A percentile compares a stretch with the other conserved stretches of the same genome.
phyloP scores from a whole-genome alignment of 2,797 vertebrate genomes.

The Brachyalestes nurse region DNA sequence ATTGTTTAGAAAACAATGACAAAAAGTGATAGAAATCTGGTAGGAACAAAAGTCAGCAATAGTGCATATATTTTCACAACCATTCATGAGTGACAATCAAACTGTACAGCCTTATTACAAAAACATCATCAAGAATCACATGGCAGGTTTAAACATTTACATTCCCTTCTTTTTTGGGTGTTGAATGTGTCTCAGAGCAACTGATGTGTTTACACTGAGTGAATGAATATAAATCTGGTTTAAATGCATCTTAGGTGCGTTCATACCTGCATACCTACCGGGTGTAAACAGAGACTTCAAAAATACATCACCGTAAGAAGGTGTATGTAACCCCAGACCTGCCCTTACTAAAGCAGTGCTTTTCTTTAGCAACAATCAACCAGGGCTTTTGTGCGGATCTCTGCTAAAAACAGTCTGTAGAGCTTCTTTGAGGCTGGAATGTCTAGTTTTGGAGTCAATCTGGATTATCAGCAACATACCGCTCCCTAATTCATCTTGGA shows the following conservation, averaged over 20 bases:
- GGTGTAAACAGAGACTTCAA: no score
- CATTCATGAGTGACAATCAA: background rate
- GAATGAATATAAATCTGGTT: no score
- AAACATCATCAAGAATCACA: background rate
- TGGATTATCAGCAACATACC: no score
- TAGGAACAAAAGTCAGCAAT: background rate
- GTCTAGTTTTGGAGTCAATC: no score
- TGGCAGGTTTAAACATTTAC: background rate
- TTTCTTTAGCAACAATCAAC: background rate
- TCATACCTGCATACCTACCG: no score
- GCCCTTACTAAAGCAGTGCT: background rate
- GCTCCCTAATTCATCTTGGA: no score
- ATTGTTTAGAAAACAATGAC: constrained; percentile 8
- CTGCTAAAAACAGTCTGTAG: no score
- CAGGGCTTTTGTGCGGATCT: no score
- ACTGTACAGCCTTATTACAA: background rate
- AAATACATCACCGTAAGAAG: background rate
- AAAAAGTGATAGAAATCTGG: background rate
- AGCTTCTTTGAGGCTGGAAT: no score
- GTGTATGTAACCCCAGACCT: background rate
- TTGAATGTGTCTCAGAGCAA: no score
- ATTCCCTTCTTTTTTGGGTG: background rate
- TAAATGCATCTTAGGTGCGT: no score
- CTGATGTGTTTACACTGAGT: no score
- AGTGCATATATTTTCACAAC: background rate